These are phyloP conservation scores for Heptranchias perlo DNA, from an alignment of 2,113 vertebrate genomes.

Conservation along the genomic window DNA sequence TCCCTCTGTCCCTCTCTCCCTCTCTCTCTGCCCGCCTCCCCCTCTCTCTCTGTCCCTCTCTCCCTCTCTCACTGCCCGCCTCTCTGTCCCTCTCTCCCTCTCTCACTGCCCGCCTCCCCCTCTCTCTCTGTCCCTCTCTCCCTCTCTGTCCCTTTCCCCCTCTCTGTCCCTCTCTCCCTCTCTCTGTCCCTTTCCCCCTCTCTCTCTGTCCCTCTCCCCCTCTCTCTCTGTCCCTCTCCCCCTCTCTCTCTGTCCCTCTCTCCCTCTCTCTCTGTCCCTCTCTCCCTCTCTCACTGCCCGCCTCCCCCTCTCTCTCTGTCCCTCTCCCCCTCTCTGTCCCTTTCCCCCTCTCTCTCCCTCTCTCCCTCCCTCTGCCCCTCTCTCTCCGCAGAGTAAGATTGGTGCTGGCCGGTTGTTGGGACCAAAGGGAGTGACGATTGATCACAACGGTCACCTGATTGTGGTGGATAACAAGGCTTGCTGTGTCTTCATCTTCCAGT, in stretches of 20 bases:
- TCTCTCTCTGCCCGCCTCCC: too few relatives aligned
- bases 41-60: too few relatives aligned
- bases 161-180: not conserved
- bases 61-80: not conserved
- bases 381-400: conserved; percentile 72
- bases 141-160: not conserved
- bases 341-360: not conserved
- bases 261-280: not conserved
- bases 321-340: not conserved
- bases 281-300: too few relatives aligned
- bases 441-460: conserved; percentile 90
- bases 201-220: not conserved
- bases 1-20: too few relatives aligned
- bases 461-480: conserved; percentile 95
- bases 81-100: not conserved
- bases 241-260: rapidly evolving
- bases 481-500: conserved; percentile 95
- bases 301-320: not conserved
- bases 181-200: not conserved
- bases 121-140: not conserved
- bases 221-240: not conserved
- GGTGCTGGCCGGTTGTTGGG: conserved; percentile 88
- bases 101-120: not conserved
- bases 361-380: not conserved
- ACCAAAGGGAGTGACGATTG: conserved; percentile 88